Conservation (phyloP, 1,140 invertebrate genomes). For the Lordiphosa collinella region DNA sequence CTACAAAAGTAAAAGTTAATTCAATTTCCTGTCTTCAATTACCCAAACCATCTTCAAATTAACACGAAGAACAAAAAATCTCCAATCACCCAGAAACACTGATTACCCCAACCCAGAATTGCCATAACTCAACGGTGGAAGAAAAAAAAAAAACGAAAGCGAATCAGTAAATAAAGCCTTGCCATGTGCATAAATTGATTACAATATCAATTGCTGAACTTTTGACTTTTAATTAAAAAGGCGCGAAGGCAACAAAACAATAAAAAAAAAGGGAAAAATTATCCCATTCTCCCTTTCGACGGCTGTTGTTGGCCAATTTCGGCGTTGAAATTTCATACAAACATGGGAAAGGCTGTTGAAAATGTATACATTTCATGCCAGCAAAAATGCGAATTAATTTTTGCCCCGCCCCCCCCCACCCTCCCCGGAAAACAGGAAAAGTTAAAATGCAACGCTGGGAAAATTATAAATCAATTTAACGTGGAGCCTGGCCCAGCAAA, state of each 20-base stretch:
- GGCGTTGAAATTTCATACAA: slow-evolving; percentile 9
- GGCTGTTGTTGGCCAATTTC: slow-evolving; percentile 1
- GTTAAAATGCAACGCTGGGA: slow-evolving; percentile 55
- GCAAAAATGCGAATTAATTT: slow-evolving; percentile 50
- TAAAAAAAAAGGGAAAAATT: slow-evolving; percentile 9
- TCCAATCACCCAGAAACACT: slow-evolving; percentile 26
- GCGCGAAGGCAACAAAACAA: slow-evolving; percentile 1
- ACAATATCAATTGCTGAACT: slow-evolving; percentile 68
- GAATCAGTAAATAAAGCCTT: slow-evolving; percentile 30
- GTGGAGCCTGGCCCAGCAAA: slow-evolving; percentile 21
- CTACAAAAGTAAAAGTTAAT: no score
- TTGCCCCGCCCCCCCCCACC: slow-evolving; percentile 40
- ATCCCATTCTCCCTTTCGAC: neutral
- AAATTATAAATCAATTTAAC: slow-evolving; percentile 78
- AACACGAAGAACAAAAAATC: no score
- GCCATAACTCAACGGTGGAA: slow-evolving; percentile 1
- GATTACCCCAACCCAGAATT: slow-evolving; percentile 7
- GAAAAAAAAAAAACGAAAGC: slow-evolving; percentile 22
- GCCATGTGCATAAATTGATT: slow-evolving; percentile 57
- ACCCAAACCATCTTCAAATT: no score
- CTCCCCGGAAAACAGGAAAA: slow-evolving; percentile 47
- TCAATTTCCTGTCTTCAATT: no score
- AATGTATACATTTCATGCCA: slow-evolving; percentile 21
- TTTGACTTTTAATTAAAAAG: slow-evolving; percentile 71
- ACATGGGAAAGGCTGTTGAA: slow-evolving; percentile 22